A percentile compares a stretch with the other conserved stretches of the same genome.
These are phyloP conservation scores for Drosophila mercatorum DNA, from an alignment of 2,888 invertebrate genomes.

Conservation along the genomic window DNA sequence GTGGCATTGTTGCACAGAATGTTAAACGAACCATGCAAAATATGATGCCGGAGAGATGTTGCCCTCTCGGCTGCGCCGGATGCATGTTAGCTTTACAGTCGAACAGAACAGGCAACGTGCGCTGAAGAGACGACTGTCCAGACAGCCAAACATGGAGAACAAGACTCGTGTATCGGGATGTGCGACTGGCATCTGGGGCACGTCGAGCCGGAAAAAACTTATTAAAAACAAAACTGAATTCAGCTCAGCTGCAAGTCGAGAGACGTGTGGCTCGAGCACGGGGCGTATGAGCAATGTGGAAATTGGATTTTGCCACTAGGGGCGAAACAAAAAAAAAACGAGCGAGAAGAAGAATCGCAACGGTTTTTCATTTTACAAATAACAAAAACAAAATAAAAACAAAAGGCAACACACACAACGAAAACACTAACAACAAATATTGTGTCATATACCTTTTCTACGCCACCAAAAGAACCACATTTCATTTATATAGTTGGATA, in stretches of 20 bases:
- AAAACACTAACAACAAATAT: constrained; percentile 12
- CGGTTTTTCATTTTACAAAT: constrained; percentile 28
- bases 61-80: constrained; percentile 1
- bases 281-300: constrained; percentile 44
- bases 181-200: constrained; percentile 10
- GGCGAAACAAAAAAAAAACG: constrained; percentile 5
- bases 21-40: constrained; percentile 80
- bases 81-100: constrained; percentile 29
- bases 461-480: constrained; percentile 69
- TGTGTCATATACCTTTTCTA: constrained; percentile 59
- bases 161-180: not conserved
- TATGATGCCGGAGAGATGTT: constrained; percentile 59
- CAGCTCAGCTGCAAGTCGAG: constrained; percentile 11
- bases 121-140: constrained; percentile 2
- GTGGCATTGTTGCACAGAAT: constrained; percentile 70
- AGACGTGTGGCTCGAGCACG: constrained; percentile 1
- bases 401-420: constrained; percentile 3
- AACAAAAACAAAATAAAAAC: constrained; percentile 11
- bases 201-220: constrained; percentile 46
- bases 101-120: not conserved
- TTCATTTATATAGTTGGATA: constrained; percentile 18
- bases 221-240: constrained; percentile 43
- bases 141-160: constrained; percentile 7
- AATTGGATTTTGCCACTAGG: constrained; percentile 44
- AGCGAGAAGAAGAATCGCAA: constrained; percentile 15